These are phyloP conservation scores for Agonum fuliginosum DNA, from an alignment of 2,888 invertebrate species.

Conservation along the genomic window DNA sequence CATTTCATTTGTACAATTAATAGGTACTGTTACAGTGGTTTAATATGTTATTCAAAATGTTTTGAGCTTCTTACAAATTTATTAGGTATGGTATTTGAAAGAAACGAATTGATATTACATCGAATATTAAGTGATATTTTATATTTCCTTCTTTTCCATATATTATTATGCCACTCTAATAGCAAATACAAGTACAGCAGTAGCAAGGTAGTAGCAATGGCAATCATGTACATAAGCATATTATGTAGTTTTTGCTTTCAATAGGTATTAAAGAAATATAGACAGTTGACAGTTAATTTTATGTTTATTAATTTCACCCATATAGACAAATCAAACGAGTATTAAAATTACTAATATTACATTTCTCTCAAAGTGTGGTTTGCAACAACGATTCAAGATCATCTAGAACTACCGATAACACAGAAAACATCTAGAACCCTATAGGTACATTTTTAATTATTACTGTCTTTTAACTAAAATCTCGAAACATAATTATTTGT, in stretches of 20 bases:
- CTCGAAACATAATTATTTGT: too few species aligned
- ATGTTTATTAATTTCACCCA: neutral
- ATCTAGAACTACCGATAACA: too few species aligned
- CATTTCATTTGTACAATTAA: slow-evolving; percentile 12
- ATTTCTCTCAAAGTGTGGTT: too few species aligned
- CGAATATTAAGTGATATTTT: neutral
- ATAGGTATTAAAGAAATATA: slow-evolving; percentile 19
- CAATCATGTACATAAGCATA: slow-evolving; percentile 29
- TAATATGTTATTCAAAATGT: neutral
- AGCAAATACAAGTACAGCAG: neutral
- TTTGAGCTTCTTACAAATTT: neutral
- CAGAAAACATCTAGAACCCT: too few species aligned
- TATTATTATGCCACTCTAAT: slow-evolving; percentile 26
- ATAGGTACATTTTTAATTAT: too few species aligned
- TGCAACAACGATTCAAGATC: too few species aligned
- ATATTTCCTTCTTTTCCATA: neutral
- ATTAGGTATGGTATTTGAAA: neutral
- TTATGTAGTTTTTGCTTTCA: slow-evolving; percentile 33
- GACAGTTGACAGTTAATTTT: slow-evolving; percentile 15
- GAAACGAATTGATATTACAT: slow-evolving; percentile 35
- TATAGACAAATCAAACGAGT: neutral
- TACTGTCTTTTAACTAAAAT: too few species aligned
- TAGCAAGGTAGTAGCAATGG: slow-evolving; percentile 1
- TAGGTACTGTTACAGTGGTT: slow-evolving; percentile 30
- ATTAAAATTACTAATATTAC: too few species aligned